Conservation (phyloP, 2,797 vertebrate species). For the Triplophysa yarkandensis region DNA sequence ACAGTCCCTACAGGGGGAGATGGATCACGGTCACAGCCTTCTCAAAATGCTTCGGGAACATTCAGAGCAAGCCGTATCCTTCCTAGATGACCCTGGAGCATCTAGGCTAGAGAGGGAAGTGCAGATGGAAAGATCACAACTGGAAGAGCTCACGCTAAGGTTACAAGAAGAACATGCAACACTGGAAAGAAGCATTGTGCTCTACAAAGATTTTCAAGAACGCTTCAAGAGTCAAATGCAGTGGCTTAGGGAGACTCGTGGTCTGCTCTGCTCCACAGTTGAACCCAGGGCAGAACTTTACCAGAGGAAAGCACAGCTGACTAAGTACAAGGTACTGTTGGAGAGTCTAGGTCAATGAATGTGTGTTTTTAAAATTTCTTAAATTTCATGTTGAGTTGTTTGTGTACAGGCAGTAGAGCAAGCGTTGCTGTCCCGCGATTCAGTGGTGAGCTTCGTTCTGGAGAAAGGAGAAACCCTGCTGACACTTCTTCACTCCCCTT, state of each 20-base stretch:
- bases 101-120: slow-evolving; percentile 83
- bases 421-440: slow-evolving; percentile 86
- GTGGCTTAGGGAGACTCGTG: slow-evolving; percentile 85
- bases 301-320: slow-evolving; percentile 93
- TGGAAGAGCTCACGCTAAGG: slow-evolving; percentile 84
- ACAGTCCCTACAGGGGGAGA: slow-evolving; percentile 81
- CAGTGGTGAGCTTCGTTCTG: slow-evolving; percentile 84
- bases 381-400: background rate
- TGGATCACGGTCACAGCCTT: slow-evolving; percentile 87
- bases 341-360: background rate
- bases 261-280: slow-evolving; percentile 75
- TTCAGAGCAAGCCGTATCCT: slow-evolving; percentile 82
- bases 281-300: slow-evolving; percentile 93
- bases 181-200: slow-evolving; percentile 84
- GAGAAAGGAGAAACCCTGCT: slow-evolving; percentile 90
- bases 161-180: slow-evolving; percentile 84
- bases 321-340: slow-evolving; percentile 97
- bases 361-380: background rate
- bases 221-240: slow-evolving; percentile 86
- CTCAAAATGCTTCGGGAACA: slow-evolving; percentile 88
- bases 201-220: slow-evolving; percentile 92
- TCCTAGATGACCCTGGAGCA: slow-evolving; percentile 81
- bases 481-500: slow-evolving; percentile 78
- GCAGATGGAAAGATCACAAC: slow-evolving; percentile 73
- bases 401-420: slow-evolving; percentile 85